These are phyloP conservation scores for Selenia dentaria DNA, from an alignment of 2,888 invertebrate species.

Conservation along the genomic window DNA sequence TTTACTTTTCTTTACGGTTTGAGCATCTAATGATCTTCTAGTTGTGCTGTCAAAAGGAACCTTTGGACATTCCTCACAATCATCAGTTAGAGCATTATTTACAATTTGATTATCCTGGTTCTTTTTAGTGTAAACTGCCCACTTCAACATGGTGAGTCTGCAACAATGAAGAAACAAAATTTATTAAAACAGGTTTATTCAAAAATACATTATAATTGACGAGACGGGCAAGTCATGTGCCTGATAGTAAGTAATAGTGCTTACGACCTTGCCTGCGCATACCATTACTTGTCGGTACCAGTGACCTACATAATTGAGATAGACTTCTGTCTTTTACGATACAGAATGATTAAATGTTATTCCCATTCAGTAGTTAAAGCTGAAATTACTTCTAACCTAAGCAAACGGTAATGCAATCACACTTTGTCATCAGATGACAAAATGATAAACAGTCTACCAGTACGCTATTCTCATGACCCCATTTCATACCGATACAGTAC, in stretches of 20 bases:
- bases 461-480: slow-evolving; percentile 25
- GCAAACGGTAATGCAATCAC: slow-evolving; percentile 20
- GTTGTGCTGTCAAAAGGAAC: slow-evolving; percentile 51
- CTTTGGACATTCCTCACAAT: slow-evolving; percentile 45
- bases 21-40: slow-evolving; percentile 69
- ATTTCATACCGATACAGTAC: slow-evolving; percentile 1
- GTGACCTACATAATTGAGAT: too few species aligned
- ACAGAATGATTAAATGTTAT: too few species aligned
- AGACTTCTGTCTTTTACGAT: too few species aligned
- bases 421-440: slow-evolving; percentile 29
- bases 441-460: slow-evolving; percentile 25
- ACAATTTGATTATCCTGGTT: slow-evolving; percentile 60
- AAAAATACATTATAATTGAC: too few species aligned
- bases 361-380: not conserved
- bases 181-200: too few species aligned
- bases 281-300: too few species aligned
- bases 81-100: slow-evolving; percentile 48
- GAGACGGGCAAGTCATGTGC: too few species aligned
- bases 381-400: slow-evolving; percentile 7
- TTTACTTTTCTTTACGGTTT: slow-evolving; percentile 71
- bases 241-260: too few species aligned
- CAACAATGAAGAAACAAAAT: slow-evolving; percentile 45
- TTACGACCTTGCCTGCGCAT: too few species aligned
- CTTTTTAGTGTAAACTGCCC: slow-evolving; percentile 83
- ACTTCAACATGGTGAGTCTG: slow-evolving; percentile 85